A percentile compares a stretch with the other conserved stretches of the same genome.
phyloP scores from a whole-genome alignment of 2,113 vertebrate genomes.

The Pterocles burchelli region DNA sequence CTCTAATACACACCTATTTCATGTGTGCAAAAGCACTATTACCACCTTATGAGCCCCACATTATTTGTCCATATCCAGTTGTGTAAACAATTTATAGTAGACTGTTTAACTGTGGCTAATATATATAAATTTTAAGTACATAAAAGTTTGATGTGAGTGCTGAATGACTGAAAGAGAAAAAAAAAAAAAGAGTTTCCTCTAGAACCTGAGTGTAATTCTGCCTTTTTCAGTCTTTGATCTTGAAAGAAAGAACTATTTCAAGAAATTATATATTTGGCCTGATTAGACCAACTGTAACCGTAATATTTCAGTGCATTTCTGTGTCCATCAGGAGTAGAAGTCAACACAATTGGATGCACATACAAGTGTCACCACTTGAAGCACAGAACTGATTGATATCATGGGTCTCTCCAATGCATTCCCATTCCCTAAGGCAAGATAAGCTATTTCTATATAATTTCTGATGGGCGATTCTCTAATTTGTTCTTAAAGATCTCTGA shows the following conservation, averaged over 20 bases:
- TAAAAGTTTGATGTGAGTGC: not conserved
- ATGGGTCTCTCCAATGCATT: not conserved
- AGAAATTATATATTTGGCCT: not conserved
- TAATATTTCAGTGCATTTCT: not conserved
- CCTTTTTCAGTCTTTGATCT: not conserved
- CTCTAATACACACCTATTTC: not conserved
- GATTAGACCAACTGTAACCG: not conserved
- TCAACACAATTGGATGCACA: not conserved
- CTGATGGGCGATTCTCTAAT: not conserved
- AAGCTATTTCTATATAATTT: not conserved
- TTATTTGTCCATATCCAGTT: not conserved
- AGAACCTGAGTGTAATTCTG: not conserved
- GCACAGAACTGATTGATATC: not conserved
- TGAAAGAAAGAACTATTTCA: not conserved
- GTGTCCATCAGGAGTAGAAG: not conserved
- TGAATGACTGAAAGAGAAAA: not conserved
- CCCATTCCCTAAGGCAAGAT: not conserved
- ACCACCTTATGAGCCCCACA: not conserved
- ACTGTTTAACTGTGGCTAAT: not conserved
- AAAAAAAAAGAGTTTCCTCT: rapidly evolving
- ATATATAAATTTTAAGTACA: not conserved
- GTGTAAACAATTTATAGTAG: not conserved
- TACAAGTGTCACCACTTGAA: not conserved
- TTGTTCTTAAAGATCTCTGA: not conserved
- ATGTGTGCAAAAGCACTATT: not conserved